Percentiles rank a stretch among this genome's conserved stretches.
Evolutionary conservation across 2,888 invertebrate genomes (phyloP).

Genomic region (Caenorhabditis sp.): DNA sequence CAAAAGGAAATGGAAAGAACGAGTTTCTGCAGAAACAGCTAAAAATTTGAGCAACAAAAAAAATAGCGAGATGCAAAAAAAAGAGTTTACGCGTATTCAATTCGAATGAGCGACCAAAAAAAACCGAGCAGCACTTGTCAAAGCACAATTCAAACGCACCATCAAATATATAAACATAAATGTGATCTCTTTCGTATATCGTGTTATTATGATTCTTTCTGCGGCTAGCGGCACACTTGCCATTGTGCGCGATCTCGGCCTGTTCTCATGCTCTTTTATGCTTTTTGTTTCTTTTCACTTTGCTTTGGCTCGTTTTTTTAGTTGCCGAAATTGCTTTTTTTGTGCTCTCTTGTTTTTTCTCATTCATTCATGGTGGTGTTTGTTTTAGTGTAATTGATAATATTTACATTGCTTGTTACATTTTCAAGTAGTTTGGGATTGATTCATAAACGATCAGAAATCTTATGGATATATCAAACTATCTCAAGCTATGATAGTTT

Average conservation of each 20-base stretch:
- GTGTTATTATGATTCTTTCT: not conserved
- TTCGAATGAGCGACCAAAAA: not conserved
- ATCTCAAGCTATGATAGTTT: too few relatives aligned
- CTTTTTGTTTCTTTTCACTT: not conserved
- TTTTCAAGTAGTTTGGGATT: not conserved
- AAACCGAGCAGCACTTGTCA: not conserved
- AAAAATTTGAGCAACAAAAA: not conserved
- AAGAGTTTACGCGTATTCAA: not conserved
- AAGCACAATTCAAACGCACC: not conserved
- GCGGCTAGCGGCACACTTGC: too few relatives aligned
- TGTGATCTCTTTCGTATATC: not conserved
- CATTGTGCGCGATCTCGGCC: too few relatives aligned
- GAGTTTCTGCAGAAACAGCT: not conserved
- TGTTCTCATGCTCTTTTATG: not conserved
- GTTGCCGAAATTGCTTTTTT: not conserved
- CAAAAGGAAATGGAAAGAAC: conserved; percentile 1
- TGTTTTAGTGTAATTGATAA: not conserved
- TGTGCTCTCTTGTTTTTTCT: not conserved
- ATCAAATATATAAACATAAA: not conserved
- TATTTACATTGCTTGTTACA: conserved; percentile 1
- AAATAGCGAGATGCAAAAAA: not conserved
- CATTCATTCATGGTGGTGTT: not conserved
- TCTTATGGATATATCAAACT: not conserved
- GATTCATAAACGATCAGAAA: not conserved
- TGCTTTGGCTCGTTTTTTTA: not conserved